These are phyloP conservation scores for Eucidaris tribuloides DNA, from an alignment of 35 echinoderm and acorn worm species.

Conservation along the genomic window DNA sequence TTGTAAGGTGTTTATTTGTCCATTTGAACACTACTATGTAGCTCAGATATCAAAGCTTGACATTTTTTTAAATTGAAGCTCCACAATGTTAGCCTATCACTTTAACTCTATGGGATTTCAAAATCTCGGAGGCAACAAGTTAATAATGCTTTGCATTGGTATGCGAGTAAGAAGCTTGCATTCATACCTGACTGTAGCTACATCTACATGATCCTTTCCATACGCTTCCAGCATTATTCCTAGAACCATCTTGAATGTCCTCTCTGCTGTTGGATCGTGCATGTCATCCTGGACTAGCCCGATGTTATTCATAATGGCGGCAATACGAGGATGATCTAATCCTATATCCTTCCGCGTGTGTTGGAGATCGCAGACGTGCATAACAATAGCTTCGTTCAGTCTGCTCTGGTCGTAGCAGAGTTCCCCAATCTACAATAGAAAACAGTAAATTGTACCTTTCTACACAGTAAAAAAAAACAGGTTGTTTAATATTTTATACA, in stretches of 20 bases:
- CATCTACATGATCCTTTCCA: conserved; percentile 84
- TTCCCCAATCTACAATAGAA: conserved; percentile 60
- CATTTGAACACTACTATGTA: too few species aligned
- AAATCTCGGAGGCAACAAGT: too few species aligned
- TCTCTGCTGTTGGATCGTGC: conserved; percentile 59
- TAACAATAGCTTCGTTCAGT: conserved; percentile 57
- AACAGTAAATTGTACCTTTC: not conserved
- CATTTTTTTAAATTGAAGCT: too few species aligned
- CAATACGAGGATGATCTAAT: conserved; percentile 70
- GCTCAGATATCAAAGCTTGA: too few species aligned
- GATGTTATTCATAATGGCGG: conserved; percentile 82
- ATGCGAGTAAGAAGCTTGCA: too few species aligned
- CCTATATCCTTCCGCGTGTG: conserved; percentile 70
- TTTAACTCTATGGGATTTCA: too few species aligned
- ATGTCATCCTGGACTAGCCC: conserved; percentile 82
- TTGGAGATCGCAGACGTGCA: conserved; percentile 73
- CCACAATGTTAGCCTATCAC: too few species aligned
- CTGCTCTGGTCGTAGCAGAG: conserved; percentile 76
- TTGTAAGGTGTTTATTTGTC: too few species aligned
- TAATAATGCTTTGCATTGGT: too few species aligned
- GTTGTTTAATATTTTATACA: too few species aligned
- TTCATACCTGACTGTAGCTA: conserved; percentile 86
- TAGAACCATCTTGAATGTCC: conserved; percentile 56
- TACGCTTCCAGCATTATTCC: conserved; percentile 79
- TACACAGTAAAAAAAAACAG: too few species aligned